phyloP scores from a whole-genome alignment of 2,888 invertebrate species.

The Panopea generosa region DNA sequence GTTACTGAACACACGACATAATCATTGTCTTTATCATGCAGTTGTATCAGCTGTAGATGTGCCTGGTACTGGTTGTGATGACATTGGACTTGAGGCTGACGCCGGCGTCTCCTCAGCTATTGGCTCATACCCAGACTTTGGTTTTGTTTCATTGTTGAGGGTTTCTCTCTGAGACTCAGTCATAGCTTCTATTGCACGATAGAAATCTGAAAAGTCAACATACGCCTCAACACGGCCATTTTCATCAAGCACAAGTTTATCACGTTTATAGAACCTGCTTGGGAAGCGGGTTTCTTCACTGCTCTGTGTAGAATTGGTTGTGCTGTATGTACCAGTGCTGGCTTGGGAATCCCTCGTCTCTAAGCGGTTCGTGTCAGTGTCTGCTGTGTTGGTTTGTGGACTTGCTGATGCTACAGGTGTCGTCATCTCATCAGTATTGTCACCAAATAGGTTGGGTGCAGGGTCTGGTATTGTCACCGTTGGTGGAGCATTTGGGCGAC shows the following conservation, averaged over 20 bases:
- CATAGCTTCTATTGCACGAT: constrained; percentile 78
- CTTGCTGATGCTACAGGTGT: constrained; percentile 58
- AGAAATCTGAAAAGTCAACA: constrained; percentile 92
- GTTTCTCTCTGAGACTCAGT: constrained; percentile 78
- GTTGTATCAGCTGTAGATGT: constrained; percentile 3
- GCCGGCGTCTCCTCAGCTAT: constrained; percentile 79
- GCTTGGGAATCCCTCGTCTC: constrained; percentile 45
- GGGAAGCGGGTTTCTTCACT: constrained; percentile 77
- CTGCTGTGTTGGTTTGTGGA: constrained; percentile 49
- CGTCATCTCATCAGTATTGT: constrained; percentile 38
- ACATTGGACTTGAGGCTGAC: constrained; percentile 26
- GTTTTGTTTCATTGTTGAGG: constrained; percentile 78
- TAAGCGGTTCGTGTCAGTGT: constrained; percentile 45
- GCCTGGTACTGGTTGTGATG: constrained; percentile 8
- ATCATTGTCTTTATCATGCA: too few species aligned
- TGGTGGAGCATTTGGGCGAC: constrained; percentile 53
- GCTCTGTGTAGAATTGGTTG: constrained; percentile 80
- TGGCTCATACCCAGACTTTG: constrained; percentile 80
- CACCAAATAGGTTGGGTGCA: constrained; percentile 24
- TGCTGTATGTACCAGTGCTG: constrained; percentile 71
- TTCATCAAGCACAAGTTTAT: constrained; percentile 87
- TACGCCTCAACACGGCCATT: constrained; percentile 92
- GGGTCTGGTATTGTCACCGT: constrained; percentile 61
- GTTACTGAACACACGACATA: too few species aligned
- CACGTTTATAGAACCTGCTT: constrained; percentile 66